phyloP scores from a whole-genome alignment of 2,888 invertebrate species.

The Zhuqinia jingwanae region DNA sequence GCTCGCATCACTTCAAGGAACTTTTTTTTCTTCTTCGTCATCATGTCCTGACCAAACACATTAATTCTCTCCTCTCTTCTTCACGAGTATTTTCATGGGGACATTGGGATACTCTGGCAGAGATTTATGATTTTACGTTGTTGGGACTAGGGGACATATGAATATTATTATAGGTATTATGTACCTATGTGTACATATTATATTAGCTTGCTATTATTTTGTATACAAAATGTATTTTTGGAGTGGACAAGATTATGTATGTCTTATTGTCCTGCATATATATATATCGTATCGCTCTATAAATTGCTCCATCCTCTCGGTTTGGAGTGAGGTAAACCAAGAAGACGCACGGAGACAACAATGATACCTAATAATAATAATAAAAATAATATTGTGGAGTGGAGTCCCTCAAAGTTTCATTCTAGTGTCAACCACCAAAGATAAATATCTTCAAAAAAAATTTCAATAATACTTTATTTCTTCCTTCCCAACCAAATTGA shows the following conservation, averaged over 20 bases:
- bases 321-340: slow-evolving; percentile 7
- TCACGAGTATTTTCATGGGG: slow-evolving; percentile 47
- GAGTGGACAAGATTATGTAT: slow-evolving; percentile 10
- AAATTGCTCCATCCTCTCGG: slow-evolving; percentile 22
- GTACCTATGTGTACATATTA: neutral
- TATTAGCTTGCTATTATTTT: no score
- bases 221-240: neutral
- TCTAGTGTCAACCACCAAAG: slow-evolving; percentile 54
- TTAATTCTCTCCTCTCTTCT: slow-evolving; percentile 39
- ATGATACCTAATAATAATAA: neutral
- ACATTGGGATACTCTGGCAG: slow-evolving; percentile 64
- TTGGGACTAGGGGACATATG: slow-evolving; percentile 7
- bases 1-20: slow-evolving; percentile 29
- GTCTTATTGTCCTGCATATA: neutral
- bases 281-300: slow-evolving; percentile 10
- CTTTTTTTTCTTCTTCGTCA: slow-evolving; percentile 28
- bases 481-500: neutral
- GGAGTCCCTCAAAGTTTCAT: neutral
- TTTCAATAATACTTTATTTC: slow-evolving; percentile 38
- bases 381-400: neutral
- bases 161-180: neutral
- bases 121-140: slow-evolving; percentile 67
- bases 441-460: slow-evolving; percentile 56
- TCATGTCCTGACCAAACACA: slow-evolving; percentile 47
- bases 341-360: slow-evolving; percentile 22